Base-by-base conservation (phyloP, 1,140 invertebrate genomes). In the Lordiphosa collinella region DNA sequence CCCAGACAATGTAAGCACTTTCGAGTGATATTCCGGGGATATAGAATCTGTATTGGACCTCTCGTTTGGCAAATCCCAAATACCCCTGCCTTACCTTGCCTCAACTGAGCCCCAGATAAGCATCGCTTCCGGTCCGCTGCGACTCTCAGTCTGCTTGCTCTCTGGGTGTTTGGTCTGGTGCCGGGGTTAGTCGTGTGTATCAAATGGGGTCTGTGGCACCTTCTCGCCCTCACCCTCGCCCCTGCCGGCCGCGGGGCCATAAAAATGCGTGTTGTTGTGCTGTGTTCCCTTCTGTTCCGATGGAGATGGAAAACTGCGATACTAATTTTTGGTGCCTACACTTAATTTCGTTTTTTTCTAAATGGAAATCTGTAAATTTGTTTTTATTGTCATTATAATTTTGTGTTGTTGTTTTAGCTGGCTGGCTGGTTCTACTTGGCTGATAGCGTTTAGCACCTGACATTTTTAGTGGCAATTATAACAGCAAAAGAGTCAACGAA, bases 391-490 rank as follows among this genome's bases (percentile, higher is more conserved):
- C 75, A 80, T 80, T 80, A 76, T 80, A 80, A 80, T 80, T 80
- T 80, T 63, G 57, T 59, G 40, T 35, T 54, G 40, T 35, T 59
- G 32, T 34, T 60, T 32, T 14, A 38, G 10, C 32, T 56, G 36
- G 22, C 22, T 51, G 54, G 40, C 60, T 46, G 74, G 75, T 84
- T 82, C 76, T 82, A 84, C 62, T 82, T 84, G 76, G 78, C 78
- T 82, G 76, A 76, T 82, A 84, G 67, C 78, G 78, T 82, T 82
- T 82, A 82, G 79, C 78, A 82, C 79, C 78, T 82, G 78, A 82
- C 78, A 82, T 82, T 82, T 75, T 82, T 82, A 84, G 78, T 82
- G 71, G 76, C 76, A 82, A 82, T 84, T 82, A 84, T 82, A 75
- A 59, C 31, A 67, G 48, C 41, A 10, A 43, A 49, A 57, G 61